Evolutionary conservation across 1,140 invertebrate species (phyloP), one percentile per base, ranked within the genome.

Genomic region (Hyles vespertilio): DNA sequence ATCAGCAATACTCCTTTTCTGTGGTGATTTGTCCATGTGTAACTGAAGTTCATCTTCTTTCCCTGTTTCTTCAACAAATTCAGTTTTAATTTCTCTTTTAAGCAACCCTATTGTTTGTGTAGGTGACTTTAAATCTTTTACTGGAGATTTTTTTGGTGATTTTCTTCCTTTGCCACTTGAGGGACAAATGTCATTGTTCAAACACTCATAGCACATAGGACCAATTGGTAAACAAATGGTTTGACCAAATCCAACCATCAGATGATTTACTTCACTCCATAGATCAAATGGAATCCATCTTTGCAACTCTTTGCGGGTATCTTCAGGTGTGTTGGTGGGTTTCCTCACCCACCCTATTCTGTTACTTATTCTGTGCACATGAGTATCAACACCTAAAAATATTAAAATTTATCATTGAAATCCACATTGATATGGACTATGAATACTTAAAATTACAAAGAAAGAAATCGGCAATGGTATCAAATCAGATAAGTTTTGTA

Each of bases 211-310:
- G 84, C 98, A 99, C 65, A 94, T 94, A 1, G 98, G 98, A 50
- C 91, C 92, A 0, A 95, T 84, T 4, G 97, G 95, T 56, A 92
- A 80, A 86, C 98, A 99, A 68, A 95, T 93, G 59, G 96, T 95
- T 89, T 99, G 98, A 3, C 98, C 98, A 90, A 99, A 99, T 36
- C 98, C 98, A 9, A 99, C 98, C 40, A 99, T 89, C 0, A 99
- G 89, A 77, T 95, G 92, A 89, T 99, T 99, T 0, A 99, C 93
- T 85, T 98, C 95, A 59, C 89, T 90, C 98, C 98, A 99, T 9
- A 95, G 78, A 3, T 95, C 91, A 72, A 92, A 91, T 10, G 98
- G 98, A 40, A 99, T 77, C 97, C 98, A 98, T 11, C 90, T 90
- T 89, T 99, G 95, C n/a, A 99, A 81, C 7, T 91, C 92, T 63